These are phyloP conservation scores for Oeneis ivallda DNA, from an alignment of 2,888 invertebrate species.

Conservation along the genomic window DNA sequence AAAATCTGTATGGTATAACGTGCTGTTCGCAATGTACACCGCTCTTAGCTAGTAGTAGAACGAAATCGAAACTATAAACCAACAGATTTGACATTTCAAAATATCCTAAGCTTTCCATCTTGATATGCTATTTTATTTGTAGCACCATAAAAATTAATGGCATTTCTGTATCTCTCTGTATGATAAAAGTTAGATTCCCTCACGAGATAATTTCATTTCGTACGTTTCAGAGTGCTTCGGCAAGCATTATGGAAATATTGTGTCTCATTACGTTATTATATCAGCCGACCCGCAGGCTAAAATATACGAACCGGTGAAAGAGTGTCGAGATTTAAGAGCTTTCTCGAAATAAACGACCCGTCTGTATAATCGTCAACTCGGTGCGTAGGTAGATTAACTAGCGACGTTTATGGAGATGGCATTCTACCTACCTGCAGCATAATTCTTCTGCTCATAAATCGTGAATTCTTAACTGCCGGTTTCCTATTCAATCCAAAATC, in stretches of 20 bases:
- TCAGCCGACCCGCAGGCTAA: slow-evolving; percentile 15
- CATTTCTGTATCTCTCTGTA: not conserved
- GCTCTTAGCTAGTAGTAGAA: no score
- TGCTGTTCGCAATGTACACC: no score
- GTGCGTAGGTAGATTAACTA: slow-evolving; percentile 39
- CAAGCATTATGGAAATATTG: slow-evolving; percentile 15
- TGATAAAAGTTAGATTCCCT: slow-evolving; percentile 13
- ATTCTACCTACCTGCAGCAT: not conserved
- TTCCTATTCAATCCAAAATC: no score
- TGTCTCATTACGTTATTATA: slow-evolving; percentile 18
- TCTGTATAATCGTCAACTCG: slow-evolving; percentile 49
- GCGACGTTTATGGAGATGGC: not conserved
- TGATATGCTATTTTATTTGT: not conserved
- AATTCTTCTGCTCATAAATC: slow-evolving; percentile 3
- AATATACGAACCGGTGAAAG: slow-evolving; percentile 13
- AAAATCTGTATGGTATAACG: no score
- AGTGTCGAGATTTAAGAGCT: slow-evolving; percentile 30
- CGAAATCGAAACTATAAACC: no score
- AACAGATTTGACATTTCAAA: no score
- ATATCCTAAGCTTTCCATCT: no score
- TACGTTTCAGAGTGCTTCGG: not conserved
- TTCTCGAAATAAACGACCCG: slow-evolving; percentile 50
- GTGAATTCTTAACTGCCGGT: not conserved
- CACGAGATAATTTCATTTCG: not conserved
- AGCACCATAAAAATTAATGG: not conserved